Percentiles rank a stretch among this genome's conserved stretches.
Conservation (phyloP, 1,140 invertebrate species). For the Homalodisca vitripennis region DNA sequence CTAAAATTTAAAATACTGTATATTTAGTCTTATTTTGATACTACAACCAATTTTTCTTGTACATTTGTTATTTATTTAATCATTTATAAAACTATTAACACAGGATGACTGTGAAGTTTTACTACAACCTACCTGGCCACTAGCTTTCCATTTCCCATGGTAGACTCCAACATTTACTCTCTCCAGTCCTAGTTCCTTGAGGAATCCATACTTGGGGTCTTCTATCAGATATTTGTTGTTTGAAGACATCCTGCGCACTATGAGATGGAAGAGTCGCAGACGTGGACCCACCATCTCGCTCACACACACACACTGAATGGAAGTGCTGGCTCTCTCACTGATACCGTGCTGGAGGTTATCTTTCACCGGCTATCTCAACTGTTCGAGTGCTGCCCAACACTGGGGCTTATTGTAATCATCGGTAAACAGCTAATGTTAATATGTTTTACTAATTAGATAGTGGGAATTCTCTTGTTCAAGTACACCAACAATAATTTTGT, state of each 20-base stretch:
- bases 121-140: slow-evolving; percentile 67
- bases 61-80: slow-evolving; percentile 8
- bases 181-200: slow-evolving; percentile 83
- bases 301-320: background rate
- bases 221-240: slow-evolving; percentile 30
- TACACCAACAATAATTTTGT: background rate
- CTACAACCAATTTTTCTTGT: background rate
- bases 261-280: background rate
- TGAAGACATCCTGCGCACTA: slow-evolving; percentile 41
- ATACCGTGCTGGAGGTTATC: background rate
- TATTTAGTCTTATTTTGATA: slow-evolving; percentile 3
- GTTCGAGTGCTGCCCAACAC: background rate
- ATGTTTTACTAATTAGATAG: background rate
- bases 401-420: background rate
- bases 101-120: slow-evolving; percentile 20
- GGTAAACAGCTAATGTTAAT: background rate
- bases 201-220: slow-evolving; percentile 72
- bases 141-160: slow-evolving; percentile 83
- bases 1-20: background rate
- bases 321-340: background rate
- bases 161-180: slow-evolving; percentile 83
- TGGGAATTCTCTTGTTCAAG: background rate
- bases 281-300: background rate
- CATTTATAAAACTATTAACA: background rate
- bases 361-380: background rate